Percentiles rank a stretch among this genome's conserved stretches.
phyloP scores from a whole-genome alignment of 2,113 vertebrate genomes.

The Pterocles burchelli region DNA sequence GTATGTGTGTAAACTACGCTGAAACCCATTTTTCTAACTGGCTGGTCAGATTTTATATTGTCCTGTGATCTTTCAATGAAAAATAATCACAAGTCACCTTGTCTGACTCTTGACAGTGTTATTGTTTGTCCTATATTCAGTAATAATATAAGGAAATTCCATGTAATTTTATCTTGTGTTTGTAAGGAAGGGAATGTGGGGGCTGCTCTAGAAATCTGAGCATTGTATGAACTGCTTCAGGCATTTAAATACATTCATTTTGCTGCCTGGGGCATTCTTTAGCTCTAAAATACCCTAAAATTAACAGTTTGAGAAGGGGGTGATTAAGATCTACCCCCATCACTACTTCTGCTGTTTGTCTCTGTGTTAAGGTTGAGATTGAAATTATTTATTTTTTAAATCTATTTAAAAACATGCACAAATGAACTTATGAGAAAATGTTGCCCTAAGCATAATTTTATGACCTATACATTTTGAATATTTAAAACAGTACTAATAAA shows the following conservation, averaged over 20 bases:
- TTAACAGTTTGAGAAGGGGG: neutral
- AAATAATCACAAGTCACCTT: slow-evolving; percentile 19
- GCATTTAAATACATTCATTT: slow-evolving; percentile 55
- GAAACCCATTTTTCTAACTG: neutral
- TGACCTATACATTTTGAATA: slow-evolving; percentile 74
- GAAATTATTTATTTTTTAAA: slow-evolving; percentile 55
- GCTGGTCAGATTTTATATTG: neutral
- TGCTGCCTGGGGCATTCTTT: slow-evolving; percentile 4
- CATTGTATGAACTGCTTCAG: slow-evolving; percentile 28
- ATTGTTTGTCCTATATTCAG: slow-evolving; percentile 56
- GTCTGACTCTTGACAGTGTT: slow-evolving; percentile 42
- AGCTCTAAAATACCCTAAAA: slow-evolving; percentile 36
- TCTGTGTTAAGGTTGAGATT: neutral
- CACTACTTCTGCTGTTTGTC: neutral
- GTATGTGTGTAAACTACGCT: neutral
- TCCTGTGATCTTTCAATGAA: slow-evolving; percentile 28
- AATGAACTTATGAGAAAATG: slow-evolving; percentile 70
- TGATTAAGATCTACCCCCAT: neutral
- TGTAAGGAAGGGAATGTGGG: slow-evolving; percentile 25
- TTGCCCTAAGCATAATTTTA: slow-evolving; percentile 74
- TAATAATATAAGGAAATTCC: slow-evolving; percentile 52
- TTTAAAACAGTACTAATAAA: slow-evolving; percentile 72
- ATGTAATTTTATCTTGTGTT: slow-evolving; percentile 60
- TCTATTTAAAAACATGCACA: slow-evolving; percentile 60
- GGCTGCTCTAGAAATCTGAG: slow-evolving; percentile 24